These are phyloP conservation scores for Acipenser transmontanus DNA, from an alignment of 2,797 vertebrate species.

Conservation along the genomic window DNA sequence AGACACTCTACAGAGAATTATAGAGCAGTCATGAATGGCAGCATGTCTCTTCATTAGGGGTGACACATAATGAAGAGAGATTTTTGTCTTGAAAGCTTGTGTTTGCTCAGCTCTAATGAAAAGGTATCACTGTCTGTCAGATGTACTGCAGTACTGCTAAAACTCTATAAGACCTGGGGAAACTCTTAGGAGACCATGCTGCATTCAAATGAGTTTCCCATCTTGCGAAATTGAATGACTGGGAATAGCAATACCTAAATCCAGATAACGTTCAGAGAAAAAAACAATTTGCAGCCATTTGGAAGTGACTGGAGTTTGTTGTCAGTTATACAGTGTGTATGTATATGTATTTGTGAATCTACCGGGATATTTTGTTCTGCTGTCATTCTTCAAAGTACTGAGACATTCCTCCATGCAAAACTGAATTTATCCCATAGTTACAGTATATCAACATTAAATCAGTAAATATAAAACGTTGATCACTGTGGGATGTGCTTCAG, in stretches of 20 bases:
- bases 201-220: background rate
- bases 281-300: too few species aligned
- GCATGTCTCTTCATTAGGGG: too few species aligned
- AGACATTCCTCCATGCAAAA: background rate
- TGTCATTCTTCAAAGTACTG: background rate
- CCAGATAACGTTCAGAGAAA: too few species aligned
- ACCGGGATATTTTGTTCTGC: background rate
- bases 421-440: background rate
- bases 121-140: constrained; percentile 1
- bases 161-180: background rate
- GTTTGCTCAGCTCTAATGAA: constrained; percentile 14
- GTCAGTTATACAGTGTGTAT: too few species aligned
- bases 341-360: background rate
- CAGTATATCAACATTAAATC: background rate
- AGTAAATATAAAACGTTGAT: too few species aligned
- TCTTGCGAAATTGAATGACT: too few species aligned
- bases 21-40: too few species aligned
- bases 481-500: too few species aligned
- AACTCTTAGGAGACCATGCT: background rate
- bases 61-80: too few species aligned
- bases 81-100: background rate
- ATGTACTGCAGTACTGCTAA: background rate
- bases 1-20: too few species aligned
- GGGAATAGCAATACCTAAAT: too few species aligned
- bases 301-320: too few species aligned